Evolutionary conservation across 1,140 invertebrate species (phyloP).

Genomic region (Rhagoletis zephyria): DNA sequence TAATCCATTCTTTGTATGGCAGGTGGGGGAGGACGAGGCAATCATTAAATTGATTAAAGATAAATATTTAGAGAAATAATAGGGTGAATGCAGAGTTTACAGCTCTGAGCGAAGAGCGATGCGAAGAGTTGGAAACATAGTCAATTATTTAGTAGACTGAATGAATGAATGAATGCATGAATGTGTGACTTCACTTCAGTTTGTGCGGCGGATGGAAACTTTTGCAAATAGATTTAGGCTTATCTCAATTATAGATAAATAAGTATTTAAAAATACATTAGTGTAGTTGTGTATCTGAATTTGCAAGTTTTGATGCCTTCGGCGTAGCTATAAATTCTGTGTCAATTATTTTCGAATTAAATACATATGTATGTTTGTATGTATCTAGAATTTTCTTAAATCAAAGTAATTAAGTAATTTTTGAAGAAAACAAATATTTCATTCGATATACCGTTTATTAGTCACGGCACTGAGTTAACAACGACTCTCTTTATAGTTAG

Average conservation of each 20-base stretch:
- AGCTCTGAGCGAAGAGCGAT: neutral
- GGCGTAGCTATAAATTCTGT: neutral
- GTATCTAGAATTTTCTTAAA: no score
- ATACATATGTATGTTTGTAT: no score
- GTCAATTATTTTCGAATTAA: no score
- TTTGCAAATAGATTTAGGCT: neutral
- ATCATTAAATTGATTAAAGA: conserved; percentile 32
- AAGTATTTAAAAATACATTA: neutral
- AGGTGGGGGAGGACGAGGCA: neutral
- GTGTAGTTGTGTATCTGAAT: neutral
- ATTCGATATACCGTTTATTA: no score
- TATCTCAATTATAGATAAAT: neutral
- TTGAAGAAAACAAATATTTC: no score
- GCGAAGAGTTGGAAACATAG: neutral
- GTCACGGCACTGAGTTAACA: no score
- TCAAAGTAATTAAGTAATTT: no score
- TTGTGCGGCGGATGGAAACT: neutral
- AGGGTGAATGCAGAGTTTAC: neutral
- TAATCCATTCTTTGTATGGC: neutral
- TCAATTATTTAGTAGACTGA: neutral
- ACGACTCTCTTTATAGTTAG: no score
- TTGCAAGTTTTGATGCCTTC: neutral
- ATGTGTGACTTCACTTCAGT: neutral
- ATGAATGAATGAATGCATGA: neutral
- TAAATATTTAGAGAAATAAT: neutral